Evolutionary conservation across 2,888 invertebrate genomes (phyloP).

Genomic region (Caenorhabditis zanzibari): DNA sequence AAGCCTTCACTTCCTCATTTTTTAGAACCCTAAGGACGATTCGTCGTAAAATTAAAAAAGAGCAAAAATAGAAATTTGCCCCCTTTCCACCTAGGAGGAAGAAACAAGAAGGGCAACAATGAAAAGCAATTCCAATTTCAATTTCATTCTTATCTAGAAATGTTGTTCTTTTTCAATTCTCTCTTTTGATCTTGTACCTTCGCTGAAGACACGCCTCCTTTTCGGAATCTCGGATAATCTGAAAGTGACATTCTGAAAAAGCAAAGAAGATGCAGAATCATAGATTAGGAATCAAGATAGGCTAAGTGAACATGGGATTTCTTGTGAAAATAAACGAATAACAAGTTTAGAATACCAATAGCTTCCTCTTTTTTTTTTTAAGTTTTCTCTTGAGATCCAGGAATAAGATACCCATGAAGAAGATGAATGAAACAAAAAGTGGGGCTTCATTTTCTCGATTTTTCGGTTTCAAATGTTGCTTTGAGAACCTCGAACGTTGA

Average conservation of each 20-base stretch:
- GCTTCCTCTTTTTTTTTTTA: constrained; percentile 8
- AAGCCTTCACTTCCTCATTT: constrained; percentile 5
- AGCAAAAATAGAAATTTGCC: constrained; percentile 11
- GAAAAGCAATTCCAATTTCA: constrained; percentile 18
- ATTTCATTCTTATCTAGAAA: constrained; percentile 23
- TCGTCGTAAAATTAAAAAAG: constrained; percentile 31
- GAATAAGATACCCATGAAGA: neutral
- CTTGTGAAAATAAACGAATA: constrained; percentile 5
- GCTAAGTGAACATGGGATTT: constrained; percentile 21
- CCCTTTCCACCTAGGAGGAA: neutral
- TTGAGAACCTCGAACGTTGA: too few species aligned
- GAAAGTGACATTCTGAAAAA: neutral
- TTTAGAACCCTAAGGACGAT: constrained; percentile 25
- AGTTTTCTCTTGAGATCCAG: neutral
- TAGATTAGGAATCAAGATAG: constrained; percentile 22
- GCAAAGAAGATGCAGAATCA: constrained; percentile 22
- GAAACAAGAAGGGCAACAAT: constrained; percentile 18
- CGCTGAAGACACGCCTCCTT: neutral
- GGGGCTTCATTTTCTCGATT: neutral
- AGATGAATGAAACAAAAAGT: constrained; percentile 8
- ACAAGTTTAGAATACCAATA: constrained; percentile 18
- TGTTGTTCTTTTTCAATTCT: constrained; percentile 7
- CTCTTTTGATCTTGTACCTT: constrained; percentile 11
- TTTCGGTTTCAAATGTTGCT: neutral
- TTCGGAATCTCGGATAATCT: neutral